Evolutionary conservation across 2,113 vertebrate genomes (phyloP).

Genomic region (Alligator mississippiensis): DNA sequence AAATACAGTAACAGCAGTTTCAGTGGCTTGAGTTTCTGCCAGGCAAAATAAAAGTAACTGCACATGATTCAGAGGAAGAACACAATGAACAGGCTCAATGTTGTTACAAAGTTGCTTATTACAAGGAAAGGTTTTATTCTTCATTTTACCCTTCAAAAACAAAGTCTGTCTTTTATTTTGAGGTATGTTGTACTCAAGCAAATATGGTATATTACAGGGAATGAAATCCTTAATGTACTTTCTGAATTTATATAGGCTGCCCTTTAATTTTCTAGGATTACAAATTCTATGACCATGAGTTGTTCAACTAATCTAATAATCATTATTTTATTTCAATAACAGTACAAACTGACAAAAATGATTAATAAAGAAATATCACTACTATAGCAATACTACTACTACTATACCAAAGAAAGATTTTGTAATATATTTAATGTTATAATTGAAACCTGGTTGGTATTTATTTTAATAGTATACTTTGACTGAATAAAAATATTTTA

Average conservation of each 20-base stretch:
- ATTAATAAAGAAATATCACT: constrained; percentile 1
- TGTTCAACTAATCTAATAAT: background rate
- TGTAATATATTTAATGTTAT: constrained; percentile 8
- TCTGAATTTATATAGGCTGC: background rate
- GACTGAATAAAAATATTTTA: constrained; percentile 43
- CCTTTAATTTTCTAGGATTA: background rate
- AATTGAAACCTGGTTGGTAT: constrained; percentile 26
- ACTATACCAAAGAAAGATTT: constrained; percentile 9
- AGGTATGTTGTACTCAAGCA: too few species aligned
- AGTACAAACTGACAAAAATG: background rate
- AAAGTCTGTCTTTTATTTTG: too few species aligned
- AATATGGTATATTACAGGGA: background rate
- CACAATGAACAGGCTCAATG: too few species aligned
- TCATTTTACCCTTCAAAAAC: too few species aligned
- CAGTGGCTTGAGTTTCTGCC: too few species aligned
- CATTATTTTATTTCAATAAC: background rate
- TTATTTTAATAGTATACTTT: constrained; percentile 51
- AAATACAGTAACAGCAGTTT: too few species aligned
- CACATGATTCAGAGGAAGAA: too few species aligned
- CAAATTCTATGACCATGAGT: background rate
- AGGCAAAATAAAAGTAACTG: too few species aligned
- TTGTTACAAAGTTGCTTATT: too few species aligned
- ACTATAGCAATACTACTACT: background rate
- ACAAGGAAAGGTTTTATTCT: too few species aligned
- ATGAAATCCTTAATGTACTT: background rate